These are phyloP conservation scores for Chymomyza amoena DNA, from an alignment of 2,888 invertebrate species.

Conservation along the genomic window DNA sequence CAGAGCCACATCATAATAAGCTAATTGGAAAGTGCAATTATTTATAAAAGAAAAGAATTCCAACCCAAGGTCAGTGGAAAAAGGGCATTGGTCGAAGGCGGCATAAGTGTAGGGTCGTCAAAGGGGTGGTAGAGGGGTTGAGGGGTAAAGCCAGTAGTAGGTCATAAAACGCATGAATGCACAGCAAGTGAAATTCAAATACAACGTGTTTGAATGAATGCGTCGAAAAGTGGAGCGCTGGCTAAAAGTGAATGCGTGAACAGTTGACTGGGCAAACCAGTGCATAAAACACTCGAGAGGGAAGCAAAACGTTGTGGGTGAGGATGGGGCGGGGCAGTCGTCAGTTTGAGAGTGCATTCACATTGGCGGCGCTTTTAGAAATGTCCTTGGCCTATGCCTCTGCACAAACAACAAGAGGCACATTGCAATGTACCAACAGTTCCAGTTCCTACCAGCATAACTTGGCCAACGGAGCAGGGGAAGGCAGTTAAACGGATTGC, in stretches of 20 bases:
- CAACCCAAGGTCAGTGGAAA: neutral
- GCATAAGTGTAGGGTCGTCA: too few species aligned
- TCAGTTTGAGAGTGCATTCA: slow-evolving; percentile 2
- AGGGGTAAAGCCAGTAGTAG: slow-evolving; percentile 17
- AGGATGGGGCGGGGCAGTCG: neutral
- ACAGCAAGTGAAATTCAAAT: slow-evolving; percentile 40
- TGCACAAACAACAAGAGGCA: neutral
- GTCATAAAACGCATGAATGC: slow-evolving; percentile 41
- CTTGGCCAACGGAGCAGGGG: neutral
- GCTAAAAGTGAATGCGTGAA: slow-evolving; percentile 41
- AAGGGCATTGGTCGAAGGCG: slow-evolving; percentile 15
- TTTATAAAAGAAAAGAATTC: slow-evolving; percentile 7
- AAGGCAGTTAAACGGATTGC: slow-evolving; percentile 22
- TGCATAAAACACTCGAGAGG: slow-evolving; percentile 20
- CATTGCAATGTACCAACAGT: neutral
- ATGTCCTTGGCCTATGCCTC: slow-evolving; percentile 35
- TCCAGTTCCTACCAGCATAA: too few species aligned
- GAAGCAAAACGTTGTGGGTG: neutral
- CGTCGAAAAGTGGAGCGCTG: slow-evolving; percentile 29
- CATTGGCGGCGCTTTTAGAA: neutral
- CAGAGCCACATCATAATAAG: slow-evolving; percentile 20
- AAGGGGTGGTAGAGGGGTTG: neutral
- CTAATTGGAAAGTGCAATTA: slow-evolving; percentile 46
- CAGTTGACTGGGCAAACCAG: slow-evolving; percentile 53
- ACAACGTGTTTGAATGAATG: slow-evolving; percentile 33